Evolutionary conservation across 2,888 invertebrate genomes (phyloP), one percentile per base, ranked within the genome.

Genomic region (Doris montereyensis): DNA sequence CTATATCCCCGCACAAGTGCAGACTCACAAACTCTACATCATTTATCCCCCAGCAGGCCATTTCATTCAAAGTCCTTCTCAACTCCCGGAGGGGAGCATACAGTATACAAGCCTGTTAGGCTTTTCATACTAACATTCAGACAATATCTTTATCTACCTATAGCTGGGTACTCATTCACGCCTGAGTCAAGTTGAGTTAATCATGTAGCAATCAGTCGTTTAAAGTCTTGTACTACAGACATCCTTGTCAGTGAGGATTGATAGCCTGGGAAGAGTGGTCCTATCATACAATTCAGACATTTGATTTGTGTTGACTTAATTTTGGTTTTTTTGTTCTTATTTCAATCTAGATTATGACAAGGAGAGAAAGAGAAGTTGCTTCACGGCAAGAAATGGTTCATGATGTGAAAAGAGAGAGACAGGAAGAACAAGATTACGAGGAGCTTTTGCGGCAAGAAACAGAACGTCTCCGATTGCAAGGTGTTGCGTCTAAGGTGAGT

Each of bases 361-460:
- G 21, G 8, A 41, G 17, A 17, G 8, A 41, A 41, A 41, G 52
- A 41, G 52, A 41, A 41, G 8, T 10, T 17, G 8, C 5, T 5
- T 5, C 52, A 41, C 5, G 52, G 17, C 5, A 41, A 41, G 52
- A 41, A 5, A 41, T 41, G 52, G 52, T 10, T 5, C 8, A 41
- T 17, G 89, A 89, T 30, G 76, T 86, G 21, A 83, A 84, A 21
- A 84, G 85, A 34, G 88, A 90, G 26, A 78, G 82, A 35, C 41
- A 83, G 26, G 89, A 85, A 8, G 89, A 89, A 78, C 82, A 84
- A 74, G 87, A 88, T 8, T 89, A 90, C 74, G 88, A 89, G 34
- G 86, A 88, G 28, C 82, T 90, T 78, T 79, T 90, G 77, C 76
- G 78, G 35, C 86, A 86, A 74, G 90, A 91, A 80, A 89, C 90